These are phyloP conservation scores for Columba guinea DNA, from an alignment of 2,797 vertebrate species.

Conservation along the genomic window DNA sequence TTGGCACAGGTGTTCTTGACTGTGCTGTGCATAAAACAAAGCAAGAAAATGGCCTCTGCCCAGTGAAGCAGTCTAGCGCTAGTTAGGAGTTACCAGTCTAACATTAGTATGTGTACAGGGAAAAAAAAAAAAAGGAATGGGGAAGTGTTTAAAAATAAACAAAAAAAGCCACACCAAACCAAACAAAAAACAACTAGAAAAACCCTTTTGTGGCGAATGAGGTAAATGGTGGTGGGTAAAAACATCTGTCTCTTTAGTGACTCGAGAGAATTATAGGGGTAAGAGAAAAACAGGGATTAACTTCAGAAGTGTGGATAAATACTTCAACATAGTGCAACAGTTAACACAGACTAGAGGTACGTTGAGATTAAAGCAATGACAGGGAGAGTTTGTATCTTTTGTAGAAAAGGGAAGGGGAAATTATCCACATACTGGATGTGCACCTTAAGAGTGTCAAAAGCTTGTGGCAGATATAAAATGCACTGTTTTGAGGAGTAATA, in stretches of 20 bases:
- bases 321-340: not conserved
- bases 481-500: not conserved
- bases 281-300: not conserved
- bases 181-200: not conserved
- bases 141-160: not conserved
- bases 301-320: not conserved
- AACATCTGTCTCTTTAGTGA: not conserved
- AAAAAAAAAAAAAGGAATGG: not conserved
- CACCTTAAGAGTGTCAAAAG: not conserved
- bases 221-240: not conserved
- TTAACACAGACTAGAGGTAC: not conserved
- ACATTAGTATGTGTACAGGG: accelerated
- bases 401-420: not conserved
- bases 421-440: not conserved
- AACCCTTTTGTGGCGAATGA: not conserved
- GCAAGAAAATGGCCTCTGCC: conserved; percentile 11
- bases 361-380: not conserved
- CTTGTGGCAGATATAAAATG: not conserved
- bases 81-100: not conserved
- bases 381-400: not conserved
- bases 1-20: not conserved
- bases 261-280: not conserved
- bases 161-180: not conserved
- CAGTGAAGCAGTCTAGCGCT: accelerated
- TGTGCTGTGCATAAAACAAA: not conserved